Conservation (phyloP, 2,888 invertebrate species). For the Lepidochrysops patricia region DNA sequence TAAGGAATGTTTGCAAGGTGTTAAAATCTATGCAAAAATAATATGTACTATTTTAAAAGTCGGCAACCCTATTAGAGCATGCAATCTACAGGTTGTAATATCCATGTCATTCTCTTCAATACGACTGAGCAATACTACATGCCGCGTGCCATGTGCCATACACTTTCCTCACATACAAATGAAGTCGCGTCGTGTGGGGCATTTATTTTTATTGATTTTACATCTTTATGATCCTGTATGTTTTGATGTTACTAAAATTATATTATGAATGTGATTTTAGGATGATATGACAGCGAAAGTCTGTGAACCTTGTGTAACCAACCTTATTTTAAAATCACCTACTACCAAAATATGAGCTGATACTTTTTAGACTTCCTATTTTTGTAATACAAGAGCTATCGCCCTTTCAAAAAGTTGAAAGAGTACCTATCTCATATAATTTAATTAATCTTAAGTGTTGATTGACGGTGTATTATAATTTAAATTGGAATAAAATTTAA, state of each 20-base stretch:
- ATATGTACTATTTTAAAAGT: not conserved
- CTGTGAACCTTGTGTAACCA: not conserved
- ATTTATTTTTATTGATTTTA: slow-evolving; percentile 11
- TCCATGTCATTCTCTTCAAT: slow-evolving; percentile 49
- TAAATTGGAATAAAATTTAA: slow-evolving; percentile 26
- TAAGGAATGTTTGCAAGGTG: not conserved
- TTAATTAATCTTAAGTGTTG: not conserved
- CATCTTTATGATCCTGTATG: slow-evolving; percentile 13
- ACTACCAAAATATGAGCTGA: too few relatives aligned
- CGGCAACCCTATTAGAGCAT: slow-evolving; percentile 23
- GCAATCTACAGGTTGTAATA: slow-evolving; percentile 41
- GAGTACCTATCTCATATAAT: too few relatives aligned
- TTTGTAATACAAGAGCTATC: not conserved
- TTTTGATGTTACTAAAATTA: slow-evolving; percentile 11
- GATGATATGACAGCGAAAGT: not conserved
- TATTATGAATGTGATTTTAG: not conserved
- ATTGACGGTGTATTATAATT: slow-evolving; percentile 10
- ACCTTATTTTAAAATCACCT: not conserved
- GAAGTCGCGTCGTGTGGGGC: slow-evolving; percentile 26
- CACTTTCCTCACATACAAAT: slow-evolving; percentile 55
- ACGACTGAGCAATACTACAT: slow-evolving; percentile 45
- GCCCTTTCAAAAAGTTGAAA: not conserved
- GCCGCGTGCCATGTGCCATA: slow-evolving; percentile 35
- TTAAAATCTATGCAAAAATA: not conserved
- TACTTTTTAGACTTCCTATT: too few relatives aligned